Conservation (phyloP, 1,140 invertebrate genomes). For the Ceratitis capitata region DNA sequence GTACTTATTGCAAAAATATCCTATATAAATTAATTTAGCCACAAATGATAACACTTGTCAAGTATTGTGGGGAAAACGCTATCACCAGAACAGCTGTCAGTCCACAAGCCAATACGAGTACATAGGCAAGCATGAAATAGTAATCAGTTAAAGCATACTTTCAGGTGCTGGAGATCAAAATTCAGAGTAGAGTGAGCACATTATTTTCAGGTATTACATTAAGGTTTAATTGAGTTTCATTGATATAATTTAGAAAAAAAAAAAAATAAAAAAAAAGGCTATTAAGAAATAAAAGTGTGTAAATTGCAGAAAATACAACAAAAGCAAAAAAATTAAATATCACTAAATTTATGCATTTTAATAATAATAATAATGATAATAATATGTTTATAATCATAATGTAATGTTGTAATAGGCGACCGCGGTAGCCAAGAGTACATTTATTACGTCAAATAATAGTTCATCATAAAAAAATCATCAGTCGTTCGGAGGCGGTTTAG, state of each 20-base stretch:
- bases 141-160: neutral
- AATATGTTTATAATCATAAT: too few relatives aligned
- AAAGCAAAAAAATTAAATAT: too few relatives aligned
- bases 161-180: neutral
- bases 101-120: neutral
- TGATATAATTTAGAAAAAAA: neutral
- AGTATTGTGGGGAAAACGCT: neutral
- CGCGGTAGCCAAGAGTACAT: too few relatives aligned
- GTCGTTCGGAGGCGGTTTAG: too few relatives aligned
- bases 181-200: neutral
- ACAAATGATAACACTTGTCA: conserved; percentile 1
- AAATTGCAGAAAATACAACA: too few relatives aligned
- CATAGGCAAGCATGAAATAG: neutral
- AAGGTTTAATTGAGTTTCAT: neutral
- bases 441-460: too few relatives aligned
- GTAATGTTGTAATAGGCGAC: too few relatives aligned
- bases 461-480: too few relatives aligned
- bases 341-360: too few relatives aligned
- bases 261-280: too few relatives aligned
- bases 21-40: neutral
- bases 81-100: neutral
- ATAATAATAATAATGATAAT: too few relatives aligned
- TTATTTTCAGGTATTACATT: neutral
- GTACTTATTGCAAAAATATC: neutral
- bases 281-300: too few relatives aligned